Percentiles rank a stretch among this genome's conserved stretches.
Evolutionary conservation across 2,888 invertebrate genomes (phyloP).

Genomic region (Pristionchus arcanus): DNA sequence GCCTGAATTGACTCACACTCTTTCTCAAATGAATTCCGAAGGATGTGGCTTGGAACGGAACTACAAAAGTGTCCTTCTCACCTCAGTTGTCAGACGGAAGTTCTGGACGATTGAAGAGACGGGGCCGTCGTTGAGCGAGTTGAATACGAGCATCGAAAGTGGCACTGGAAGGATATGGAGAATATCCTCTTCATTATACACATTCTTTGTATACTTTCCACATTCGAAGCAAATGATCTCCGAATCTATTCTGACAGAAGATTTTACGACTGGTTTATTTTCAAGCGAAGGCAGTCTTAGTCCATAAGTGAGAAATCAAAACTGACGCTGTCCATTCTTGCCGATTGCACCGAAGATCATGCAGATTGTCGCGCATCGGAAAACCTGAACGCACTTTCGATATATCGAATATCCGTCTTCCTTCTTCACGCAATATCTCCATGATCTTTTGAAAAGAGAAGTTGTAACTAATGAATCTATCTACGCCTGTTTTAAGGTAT

Average conservation of each 20-base stretch:
- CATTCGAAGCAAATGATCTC: too few species aligned
- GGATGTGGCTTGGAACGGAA: too few species aligned
- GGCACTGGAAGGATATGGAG: slow-evolving; percentile 60
- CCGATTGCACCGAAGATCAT: slow-evolving; percentile 72
- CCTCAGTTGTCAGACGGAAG: slow-evolving; percentile 64
- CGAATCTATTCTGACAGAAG: too few species aligned
- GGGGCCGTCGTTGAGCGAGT: slow-evolving; percentile 71
- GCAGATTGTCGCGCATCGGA: slow-evolving; percentile 73
- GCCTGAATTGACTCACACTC: background rate
- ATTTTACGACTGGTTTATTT: too few species aligned
- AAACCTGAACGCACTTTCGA: slow-evolving; percentile 61
- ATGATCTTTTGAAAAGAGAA: background rate
- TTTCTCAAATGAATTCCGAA: too few species aligned
- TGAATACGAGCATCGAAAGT: slow-evolving; percentile 66
- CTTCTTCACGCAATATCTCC: too few species aligned
- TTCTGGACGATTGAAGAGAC: slow-evolving; percentile 72
- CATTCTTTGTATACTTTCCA: background rate
- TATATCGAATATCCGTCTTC: too few species aligned
- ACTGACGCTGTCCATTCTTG: slow-evolving; percentile 68
- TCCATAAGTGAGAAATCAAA: background rate
- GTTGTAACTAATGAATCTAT: too few species aligned
- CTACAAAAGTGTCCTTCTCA: slow-evolving; percentile 4
- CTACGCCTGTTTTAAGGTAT: background rate
- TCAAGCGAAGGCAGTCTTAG: too few species aligned
- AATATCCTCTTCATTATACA: background rate